Conservation (phyloP, 1,140 invertebrate species). For the Drosophila ficusphila region DNA sequence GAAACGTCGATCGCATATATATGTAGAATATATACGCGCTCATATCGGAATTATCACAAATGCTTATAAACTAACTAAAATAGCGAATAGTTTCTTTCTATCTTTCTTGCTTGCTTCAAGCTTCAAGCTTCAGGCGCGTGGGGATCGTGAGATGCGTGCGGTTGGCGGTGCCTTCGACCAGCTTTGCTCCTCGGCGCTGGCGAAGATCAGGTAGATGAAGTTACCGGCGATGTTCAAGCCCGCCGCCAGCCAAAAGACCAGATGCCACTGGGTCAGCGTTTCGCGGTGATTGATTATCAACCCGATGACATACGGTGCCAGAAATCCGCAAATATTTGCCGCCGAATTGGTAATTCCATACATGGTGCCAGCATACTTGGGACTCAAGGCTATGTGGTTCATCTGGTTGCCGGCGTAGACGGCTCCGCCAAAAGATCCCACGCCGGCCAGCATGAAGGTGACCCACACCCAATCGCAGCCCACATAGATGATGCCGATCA, state of each 20-base stretch:
- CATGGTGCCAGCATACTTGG: slow-evolving; percentile 93
- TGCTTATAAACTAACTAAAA: slow-evolving; percentile 41
- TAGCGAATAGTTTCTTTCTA: slow-evolving; percentile 32
- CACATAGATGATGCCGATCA: slow-evolving; percentile 91
- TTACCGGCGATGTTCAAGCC: slow-evolving; percentile 91
- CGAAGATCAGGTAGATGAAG: slow-evolving; percentile 92
- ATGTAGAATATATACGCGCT: neutral
- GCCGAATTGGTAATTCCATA: slow-evolving; percentile 95
- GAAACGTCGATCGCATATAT: slow-evolving; percentile 12
- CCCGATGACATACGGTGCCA: slow-evolving; percentile 93
- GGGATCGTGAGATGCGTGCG: slow-evolving; percentile 12
- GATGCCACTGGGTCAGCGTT: slow-evolving; percentile 93
- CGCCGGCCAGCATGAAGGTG: slow-evolving; percentile 89
- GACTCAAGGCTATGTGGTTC: slow-evolving; percentile 95
- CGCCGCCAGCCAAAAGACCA: slow-evolving; percentile 94
- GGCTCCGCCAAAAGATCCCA: slow-evolving; percentile 90
- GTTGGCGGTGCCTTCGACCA: slow-evolving; percentile 86
- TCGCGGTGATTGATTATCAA: slow-evolving; percentile 90
- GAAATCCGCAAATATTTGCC: slow-evolving; percentile 93
- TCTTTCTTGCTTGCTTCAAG: slow-evolving; percentile 17
- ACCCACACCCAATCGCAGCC: slow-evolving; percentile 90
- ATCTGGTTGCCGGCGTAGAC: slow-evolving; percentile 92
- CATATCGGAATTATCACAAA: slow-evolving; percentile 51
- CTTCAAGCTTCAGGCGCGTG: slow-evolving; percentile 27
- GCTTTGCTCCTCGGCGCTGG: slow-evolving; percentile 91